phyloP scores from a whole-genome alignment of 2,797 vertebrate genomes.

The Notolepis coatsorum region DNA sequence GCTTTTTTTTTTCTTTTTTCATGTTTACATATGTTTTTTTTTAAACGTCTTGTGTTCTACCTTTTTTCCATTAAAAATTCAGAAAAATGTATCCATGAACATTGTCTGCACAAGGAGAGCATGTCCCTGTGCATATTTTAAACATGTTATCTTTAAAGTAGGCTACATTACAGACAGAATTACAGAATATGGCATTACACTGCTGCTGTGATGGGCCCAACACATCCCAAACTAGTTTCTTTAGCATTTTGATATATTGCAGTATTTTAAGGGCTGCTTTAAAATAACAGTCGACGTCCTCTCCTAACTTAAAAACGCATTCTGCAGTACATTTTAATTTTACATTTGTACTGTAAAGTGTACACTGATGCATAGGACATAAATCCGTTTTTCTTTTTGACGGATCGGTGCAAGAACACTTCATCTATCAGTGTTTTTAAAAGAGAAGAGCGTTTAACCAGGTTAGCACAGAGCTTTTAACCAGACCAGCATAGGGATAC shows the following conservation, averaged over 20 bases:
- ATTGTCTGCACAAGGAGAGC: slow-evolving; percentile 60
- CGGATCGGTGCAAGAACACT: slow-evolving; percentile 57
- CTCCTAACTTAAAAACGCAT: neutral
- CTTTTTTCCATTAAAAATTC: slow-evolving; percentile 21
- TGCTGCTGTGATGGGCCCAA: slow-evolving; percentile 12
- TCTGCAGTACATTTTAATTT: slow-evolving; percentile 20
- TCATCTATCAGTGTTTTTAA: slow-evolving; percentile 58
- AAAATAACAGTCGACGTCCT: neutral
- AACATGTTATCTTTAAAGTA: neutral
- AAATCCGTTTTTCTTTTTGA: slow-evolving; percentile 53
- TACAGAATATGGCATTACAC: neutral
- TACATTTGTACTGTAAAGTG: neutral
- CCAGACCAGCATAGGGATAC: slow-evolving; percentile 54
- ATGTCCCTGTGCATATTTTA: slow-evolving; percentile 44
- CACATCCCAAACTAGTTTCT: neutral
- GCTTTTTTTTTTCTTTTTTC: slow-evolving; percentile 35
- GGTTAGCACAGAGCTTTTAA: slow-evolving; percentile 42
- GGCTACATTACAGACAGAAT: neutral
- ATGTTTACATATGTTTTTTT: slow-evolving; percentile 62
- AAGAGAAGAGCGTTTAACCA: slow-evolving; percentile 44
- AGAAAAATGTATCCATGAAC: slow-evolving; percentile 35
- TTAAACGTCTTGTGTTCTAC: slow-evolving; percentile 37
- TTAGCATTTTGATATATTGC: slow-evolving; percentile 20
- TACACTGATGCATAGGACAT: slow-evolving; percentile 21
- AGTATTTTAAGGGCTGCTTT: slow-evolving; percentile 25